Evolutionary conservation across 2,797 vertebrate genomes (phyloP).

Genomic region (Microctenopoma lineatum): DNA sequence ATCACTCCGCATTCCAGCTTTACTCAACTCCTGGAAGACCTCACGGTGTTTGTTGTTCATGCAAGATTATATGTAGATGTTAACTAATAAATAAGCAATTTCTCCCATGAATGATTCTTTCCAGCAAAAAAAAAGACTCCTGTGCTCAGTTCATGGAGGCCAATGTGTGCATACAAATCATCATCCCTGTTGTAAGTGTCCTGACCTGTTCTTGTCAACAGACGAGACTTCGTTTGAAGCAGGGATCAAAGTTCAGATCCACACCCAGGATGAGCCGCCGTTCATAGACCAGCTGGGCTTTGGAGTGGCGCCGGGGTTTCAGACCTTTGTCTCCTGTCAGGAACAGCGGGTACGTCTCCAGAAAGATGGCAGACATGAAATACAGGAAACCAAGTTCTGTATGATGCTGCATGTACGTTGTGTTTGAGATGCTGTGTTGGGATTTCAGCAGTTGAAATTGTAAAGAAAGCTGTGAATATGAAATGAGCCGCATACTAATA

Average conservation of each 20-base stretch:
- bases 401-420: background rate
- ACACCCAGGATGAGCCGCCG: constrained; percentile 96
- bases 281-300: constrained; percentile 99
- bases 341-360: constrained; percentile 91
- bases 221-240: constrained; percentile 99
- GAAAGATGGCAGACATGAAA: constrained; percentile 15
- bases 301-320: constrained; percentile 96
- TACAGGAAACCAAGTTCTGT: background rate
- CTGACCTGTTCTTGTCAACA: constrained; percentile 71
- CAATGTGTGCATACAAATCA: constrained; percentile 50
- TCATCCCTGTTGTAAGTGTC: constrained; percentile 43
- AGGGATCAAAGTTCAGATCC: constrained; percentile 99
- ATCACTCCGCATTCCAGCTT: constrained; percentile 13
- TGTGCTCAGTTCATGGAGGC: constrained; percentile 13
- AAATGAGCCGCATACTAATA: constrained; percentile 2
- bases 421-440: background rate
- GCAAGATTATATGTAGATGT: background rate
- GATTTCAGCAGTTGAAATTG: constrained; percentile 1
- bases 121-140: background rate
- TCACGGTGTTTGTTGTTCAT: constrained; percentile 20
- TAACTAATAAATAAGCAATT: constrained; percentile 26
- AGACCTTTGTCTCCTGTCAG: constrained; percentile 99
- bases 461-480: constrained; percentile 3
- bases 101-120: background rate
- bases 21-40: constrained; percentile 28